Conservation (phyloP, 2,888 invertebrate genomes). For the Ormyrus pomaceus region DNA sequence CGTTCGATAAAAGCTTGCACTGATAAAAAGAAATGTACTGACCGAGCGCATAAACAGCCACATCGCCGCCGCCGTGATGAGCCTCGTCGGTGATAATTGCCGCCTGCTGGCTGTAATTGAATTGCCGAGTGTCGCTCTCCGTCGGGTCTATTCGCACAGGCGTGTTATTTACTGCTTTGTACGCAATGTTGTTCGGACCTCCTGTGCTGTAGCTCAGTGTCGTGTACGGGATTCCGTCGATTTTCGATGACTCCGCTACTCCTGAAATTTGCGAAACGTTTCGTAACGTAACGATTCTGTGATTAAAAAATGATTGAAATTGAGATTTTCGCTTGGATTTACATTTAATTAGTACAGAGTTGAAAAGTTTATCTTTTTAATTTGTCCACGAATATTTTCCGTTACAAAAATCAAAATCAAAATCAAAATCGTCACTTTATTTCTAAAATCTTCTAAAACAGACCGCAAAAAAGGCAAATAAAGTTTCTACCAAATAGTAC, state of each 20-base stretch:
- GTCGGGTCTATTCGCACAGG: conserved; percentile 81
- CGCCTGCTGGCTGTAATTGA: conserved; percentile 85
- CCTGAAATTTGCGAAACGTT: conserved; percentile 72
- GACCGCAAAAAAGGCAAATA: no score
- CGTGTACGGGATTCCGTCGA: conserved; percentile 84
- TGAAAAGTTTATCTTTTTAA: neutral
- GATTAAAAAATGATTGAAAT: no score
- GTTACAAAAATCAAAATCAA: neutral
- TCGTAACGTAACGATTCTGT: no score
- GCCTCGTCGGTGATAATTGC: conserved; percentile 84
- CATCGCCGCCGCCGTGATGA: conserved; percentile 90
- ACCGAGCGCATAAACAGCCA: conserved; percentile 89
- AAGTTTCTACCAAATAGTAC: no score
- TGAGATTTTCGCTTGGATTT: no score
- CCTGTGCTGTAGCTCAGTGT: conserved; percentile 88
- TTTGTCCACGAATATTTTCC: neutral
- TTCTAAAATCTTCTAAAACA: no score
- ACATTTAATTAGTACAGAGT: neutral
- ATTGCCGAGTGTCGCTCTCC: conserved; percentile 78
- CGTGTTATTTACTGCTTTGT: conserved; percentile 76
- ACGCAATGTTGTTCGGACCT: conserved; percentile 80
- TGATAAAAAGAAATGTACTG: conserved; percentile 53
- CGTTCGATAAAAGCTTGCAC: neutral
- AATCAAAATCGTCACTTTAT: no score
- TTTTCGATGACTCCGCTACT: conserved; percentile 80